Base-by-base conservation (phyloP, 2,113 vertebrate genomes). In the Otis tarda region DNA sequence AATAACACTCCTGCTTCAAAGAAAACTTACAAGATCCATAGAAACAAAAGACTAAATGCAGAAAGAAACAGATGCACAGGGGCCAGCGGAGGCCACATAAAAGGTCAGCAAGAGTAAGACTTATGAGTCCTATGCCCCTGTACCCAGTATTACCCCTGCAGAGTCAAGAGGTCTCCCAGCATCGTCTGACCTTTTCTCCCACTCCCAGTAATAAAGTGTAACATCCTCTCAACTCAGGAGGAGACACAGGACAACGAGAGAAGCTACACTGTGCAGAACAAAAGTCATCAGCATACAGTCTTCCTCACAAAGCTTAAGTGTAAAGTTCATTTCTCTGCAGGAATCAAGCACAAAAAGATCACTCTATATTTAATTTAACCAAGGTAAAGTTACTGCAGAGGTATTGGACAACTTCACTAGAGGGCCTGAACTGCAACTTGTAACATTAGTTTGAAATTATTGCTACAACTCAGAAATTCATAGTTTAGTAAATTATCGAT, bases 1-100 rank as follows among this genome's bases (percentile, higher is more conserved):
- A 91, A 57, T 68, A 84, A 86, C 93, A 76, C 41, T 82, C 70
- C 73, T 53, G 83, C 80, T 87, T 94, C 89, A 96, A 94, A 97
- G 82, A 80, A 57, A 79, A 61, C 57, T 55, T 85, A 50, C 65
- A 43, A 35, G 70, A 76, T 27, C 55, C 59, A 74, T 14, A 70
- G 91, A 86, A 67, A 95, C 82, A 90, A 90, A 95, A 93, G 78
- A 50, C 49, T 71, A 57, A 77, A 67, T 17, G 35, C n/a, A 83
- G 85, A 95, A 78, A 88, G 83, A 70, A 78, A 76, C 30, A 19
- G 61, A 84, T 50, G 50, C 76, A 68, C 30, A 31, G 49, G 76
- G 90, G 88, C 33, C n/a, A 79, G 27, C 12, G 1, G 64, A 89
- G 77, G 69, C 55, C 93, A 96, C 53, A 69, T 13, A 65, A 82